A percentile compares a stretch with the other conserved stretches of the same genome.
These are phyloP conservation scores for Lamellibrachia columna DNA, from an alignment of 2,888 invertebrate genomes.

Conservation along the genomic window DNA sequence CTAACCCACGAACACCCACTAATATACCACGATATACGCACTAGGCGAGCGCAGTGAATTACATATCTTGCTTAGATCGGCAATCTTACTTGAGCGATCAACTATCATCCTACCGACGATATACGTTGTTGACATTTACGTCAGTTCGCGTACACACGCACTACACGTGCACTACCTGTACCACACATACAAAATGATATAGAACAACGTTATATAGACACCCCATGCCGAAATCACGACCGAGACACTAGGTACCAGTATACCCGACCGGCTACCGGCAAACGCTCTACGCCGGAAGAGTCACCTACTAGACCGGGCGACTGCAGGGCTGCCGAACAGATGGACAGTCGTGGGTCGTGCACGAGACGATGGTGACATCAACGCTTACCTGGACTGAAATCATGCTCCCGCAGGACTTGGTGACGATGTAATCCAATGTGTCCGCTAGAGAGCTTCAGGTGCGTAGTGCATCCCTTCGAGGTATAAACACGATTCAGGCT, in stretches of 20 bases:
- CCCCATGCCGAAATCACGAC: background rate
- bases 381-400: conserved; percentile 4
- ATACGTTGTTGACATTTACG: background rate
- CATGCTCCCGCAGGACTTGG: background rate
- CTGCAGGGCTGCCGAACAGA: background rate
- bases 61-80: no score
- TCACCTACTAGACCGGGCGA: background rate
- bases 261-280: background rate
- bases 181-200: background rate
- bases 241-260: background rate
- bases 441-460: conserved; percentile 6
- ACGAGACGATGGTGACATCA: background rate
- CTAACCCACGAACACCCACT: background rate
- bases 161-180: background rate
- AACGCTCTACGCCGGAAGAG: background rate
- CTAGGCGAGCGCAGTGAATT: background rate
- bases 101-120: background rate
- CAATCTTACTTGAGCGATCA: background rate
- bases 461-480: conserved; percentile 5
- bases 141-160: background rate
- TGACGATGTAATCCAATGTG: conserved; percentile 4
- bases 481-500: background rate
- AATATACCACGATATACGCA: background rate
- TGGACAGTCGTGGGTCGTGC: background rate
- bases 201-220: background rate